Percentiles rank a stretch among this genome's conserved stretches.
Evolutionary conservation across 2,113 vertebrate species (phyloP).

Genomic region (Chionodraco myersi): DNA sequence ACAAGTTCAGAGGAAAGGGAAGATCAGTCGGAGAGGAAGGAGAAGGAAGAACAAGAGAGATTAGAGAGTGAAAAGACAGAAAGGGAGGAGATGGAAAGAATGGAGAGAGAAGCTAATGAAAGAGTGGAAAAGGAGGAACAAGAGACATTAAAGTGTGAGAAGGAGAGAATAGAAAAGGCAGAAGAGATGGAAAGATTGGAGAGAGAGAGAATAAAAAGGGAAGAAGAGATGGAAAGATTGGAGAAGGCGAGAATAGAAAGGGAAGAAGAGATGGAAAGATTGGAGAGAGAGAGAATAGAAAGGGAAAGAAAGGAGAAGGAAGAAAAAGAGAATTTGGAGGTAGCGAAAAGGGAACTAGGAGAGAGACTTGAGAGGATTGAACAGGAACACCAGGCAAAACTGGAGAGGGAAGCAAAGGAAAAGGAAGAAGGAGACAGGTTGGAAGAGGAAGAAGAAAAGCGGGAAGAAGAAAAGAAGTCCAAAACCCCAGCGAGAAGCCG

Average conservation of each 20-base stretch:
- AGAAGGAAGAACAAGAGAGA: conserved; percentile 9
- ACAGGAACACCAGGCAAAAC: background rate
- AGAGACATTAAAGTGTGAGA: conserved; percentile 12
- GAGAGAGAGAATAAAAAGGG: background rate
- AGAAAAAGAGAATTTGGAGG: conserved; percentile 21
- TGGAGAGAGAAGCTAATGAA: conserved; percentile 3
- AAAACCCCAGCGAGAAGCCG: conserved; percentile 40
- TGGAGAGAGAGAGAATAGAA: conserved; percentile 17
- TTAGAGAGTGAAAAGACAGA: conserved; percentile 15
- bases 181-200: conserved; percentile 29
- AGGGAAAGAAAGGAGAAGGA: conserved; percentile 9
- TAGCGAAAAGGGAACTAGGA: background rate
- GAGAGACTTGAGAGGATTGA: conserved; percentile 24
- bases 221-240: background rate
- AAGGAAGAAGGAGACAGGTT: conserved; percentile 13
- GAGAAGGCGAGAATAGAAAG: conserved; percentile 16
- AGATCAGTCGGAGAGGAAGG: conserved; percentile 12
- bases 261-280: background rate
- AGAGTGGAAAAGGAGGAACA: conserved; percentile 20
- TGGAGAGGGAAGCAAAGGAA: background rate
- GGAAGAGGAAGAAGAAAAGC: conserved; percentile 14
- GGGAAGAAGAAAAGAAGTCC: background rate
- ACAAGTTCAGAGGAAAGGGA: background rate
- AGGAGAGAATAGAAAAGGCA: background rate
- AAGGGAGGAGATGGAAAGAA: background rate